Conservation (phyloP, 2,113 vertebrate species). For the Tragulus kanchil region DNA sequence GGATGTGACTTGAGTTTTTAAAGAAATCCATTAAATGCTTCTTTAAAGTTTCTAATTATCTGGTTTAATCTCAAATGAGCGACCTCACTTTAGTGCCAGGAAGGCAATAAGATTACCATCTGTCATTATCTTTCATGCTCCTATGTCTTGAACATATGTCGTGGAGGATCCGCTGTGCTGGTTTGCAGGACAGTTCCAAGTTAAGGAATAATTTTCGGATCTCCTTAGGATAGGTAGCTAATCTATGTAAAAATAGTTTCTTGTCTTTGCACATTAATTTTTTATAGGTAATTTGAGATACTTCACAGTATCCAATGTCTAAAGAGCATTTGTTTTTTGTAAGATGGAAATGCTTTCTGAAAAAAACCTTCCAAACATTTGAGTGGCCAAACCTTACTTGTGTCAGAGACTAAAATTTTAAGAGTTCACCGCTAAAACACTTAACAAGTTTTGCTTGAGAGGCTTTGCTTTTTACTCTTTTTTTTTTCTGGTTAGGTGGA, state of each 20-base stretch:
- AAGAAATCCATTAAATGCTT: constrained; percentile 41
- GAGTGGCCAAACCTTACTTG: neutral
- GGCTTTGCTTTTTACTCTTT: neutral
- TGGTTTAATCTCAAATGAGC: constrained; percentile 54
- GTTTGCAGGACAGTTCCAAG: neutral
- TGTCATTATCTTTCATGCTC: neutral
- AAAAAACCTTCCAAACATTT: neutral
- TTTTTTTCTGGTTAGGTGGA: neutral
- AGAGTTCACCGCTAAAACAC: too few relatives aligned
- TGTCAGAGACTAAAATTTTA: neutral
- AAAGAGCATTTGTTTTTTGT: neutral
- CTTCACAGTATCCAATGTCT: constrained; percentile 14
- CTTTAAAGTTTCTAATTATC: constrained; percentile 65
- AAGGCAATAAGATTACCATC: neutral
- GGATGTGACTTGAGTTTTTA: constrained; percentile 42
- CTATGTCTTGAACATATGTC: neutral
- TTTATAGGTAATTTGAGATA: constrained; percentile 1
- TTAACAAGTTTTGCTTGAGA: constrained; percentile 22
- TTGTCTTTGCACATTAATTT: constrained; percentile 35
- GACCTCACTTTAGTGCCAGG: constrained; percentile 6
- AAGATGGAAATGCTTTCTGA: neutral
- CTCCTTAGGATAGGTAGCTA: neutral
- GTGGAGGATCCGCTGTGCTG: neutral
- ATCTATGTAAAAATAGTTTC: constrained; percentile 3
- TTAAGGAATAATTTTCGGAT: neutral